Percentiles rank a stretch among this genome's conserved stretches.
These are phyloP conservation scores for Drosophila yooni DNA, from an alignment of 2,888 invertebrate species.

Conservation along the genomic window DNA sequence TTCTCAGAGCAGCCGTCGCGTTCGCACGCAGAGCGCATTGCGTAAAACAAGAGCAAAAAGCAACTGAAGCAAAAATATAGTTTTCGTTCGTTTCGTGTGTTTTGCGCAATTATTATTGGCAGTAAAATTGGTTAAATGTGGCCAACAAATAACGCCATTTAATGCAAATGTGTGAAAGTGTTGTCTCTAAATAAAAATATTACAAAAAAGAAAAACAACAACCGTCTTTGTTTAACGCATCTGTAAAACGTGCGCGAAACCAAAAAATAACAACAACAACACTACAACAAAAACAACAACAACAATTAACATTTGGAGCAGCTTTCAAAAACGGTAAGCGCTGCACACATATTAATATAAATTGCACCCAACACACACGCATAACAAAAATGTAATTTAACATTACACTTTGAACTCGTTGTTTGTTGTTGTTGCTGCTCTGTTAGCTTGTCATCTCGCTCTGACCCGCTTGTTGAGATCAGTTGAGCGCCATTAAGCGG, in stretches of 20 bases:
- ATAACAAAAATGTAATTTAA: slow-evolving; percentile 10
- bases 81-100: slow-evolving; percentile 36
- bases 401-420: slow-evolving; percentile 62
- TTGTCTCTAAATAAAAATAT: slow-evolving; percentile 43
- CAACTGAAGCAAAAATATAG: slow-evolving; percentile 5
- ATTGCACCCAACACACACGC: slow-evolving; percentile 9
- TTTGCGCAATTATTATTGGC: slow-evolving; percentile 36
- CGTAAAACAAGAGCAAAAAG: slow-evolving; percentile 10
- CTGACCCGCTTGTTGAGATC: slow-evolving; percentile 36
- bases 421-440: slow-evolving; percentile 17
- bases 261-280: slow-evolving; percentile 22
- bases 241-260: slow-evolving; percentile 15
- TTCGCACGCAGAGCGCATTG: slow-evolving; percentile 42
- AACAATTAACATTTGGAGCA: slow-evolving; percentile 45
- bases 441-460: slow-evolving; percentile 33
- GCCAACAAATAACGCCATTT: slow-evolving; percentile 61
- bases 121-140: slow-evolving; percentile 35
- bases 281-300: not conserved
- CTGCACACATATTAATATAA: slow-evolving; percentile 31
- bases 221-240: slow-evolving; percentile 41
- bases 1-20: slow-evolving; percentile 47
- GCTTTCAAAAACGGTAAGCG: slow-evolving; percentile 70
- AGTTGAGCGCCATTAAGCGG: slow-evolving; percentile 48
- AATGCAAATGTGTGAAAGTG: slow-evolving; percentile 79
- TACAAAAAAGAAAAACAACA: slow-evolving; percentile 31